Base-by-base conservation (phyloP, 2,113 vertebrate genomes). In the Zosterops japonicus region DNA sequence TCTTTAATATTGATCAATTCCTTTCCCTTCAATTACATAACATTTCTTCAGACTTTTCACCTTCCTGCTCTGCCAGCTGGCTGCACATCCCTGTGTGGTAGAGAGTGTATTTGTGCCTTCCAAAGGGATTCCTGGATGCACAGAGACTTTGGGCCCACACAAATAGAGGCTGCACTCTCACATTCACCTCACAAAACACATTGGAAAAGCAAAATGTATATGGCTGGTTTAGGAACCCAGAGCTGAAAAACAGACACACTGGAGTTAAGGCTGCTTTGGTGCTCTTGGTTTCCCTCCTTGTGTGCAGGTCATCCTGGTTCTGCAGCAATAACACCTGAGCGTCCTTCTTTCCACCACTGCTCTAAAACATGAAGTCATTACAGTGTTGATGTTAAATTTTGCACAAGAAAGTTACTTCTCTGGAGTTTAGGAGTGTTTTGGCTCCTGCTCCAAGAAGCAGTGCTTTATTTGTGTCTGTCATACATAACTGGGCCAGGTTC, bases 121-220 rank as follows among this genome's bases (percentile, higher is more conserved):
- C 79, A 42, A 20, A 55, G 46, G 47, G 24, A 25, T 56, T 65
- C 44, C 53, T 76, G 72, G 3, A 15, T 31, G 28, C 55, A 41
- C 14, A 20, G 13, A 35, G 46, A 31, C 63, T 60, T 70, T 39
- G 13, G 59, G n/a, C 17, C 36, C 0, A 0, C 25, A 41, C 22
- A 75, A 56, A 84, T 0, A 52, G 8, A 15, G 31, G 18, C 20
- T 95, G 87, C 50, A 11, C 19, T 64, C 50, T 50, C 31, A 50
- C 21, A 27, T 10, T 72, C 36, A 71, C 33, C 39, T 90, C 50
- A 60, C 14, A 42, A 46, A 77, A 56, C 41, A 8, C 5, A 9
- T 2, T 36, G 39, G 33, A 91, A 35, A 65, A 49, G 9, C 50
- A 81, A 90, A 83, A 39, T 24, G 14, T 9, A 5, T 10, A 5